Conservation (phyloP, 2,113 vertebrate genomes). For the Silurus glanis region DNA sequence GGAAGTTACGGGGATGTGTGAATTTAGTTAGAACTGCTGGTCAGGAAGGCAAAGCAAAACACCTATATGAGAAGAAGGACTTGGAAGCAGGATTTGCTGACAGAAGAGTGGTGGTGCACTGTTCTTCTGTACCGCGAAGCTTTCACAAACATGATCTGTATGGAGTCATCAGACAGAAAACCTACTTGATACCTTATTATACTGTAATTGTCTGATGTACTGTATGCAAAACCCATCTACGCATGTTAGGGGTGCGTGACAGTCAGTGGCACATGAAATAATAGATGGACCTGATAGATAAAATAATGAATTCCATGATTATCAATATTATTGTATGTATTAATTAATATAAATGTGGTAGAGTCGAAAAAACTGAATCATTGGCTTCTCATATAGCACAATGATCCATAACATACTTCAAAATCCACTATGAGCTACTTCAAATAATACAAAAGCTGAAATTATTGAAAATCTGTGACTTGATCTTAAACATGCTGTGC, state of each 20-base stretch:
- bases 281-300: neutral
- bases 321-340: too few species aligned
- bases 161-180: neutral
- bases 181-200: neutral
- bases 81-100: neutral
- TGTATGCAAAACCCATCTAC: neutral
- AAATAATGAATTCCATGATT: too few species aligned
- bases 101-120: neutral
- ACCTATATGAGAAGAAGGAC: neutral
- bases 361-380: neutral
- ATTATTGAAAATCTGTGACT: neutral
- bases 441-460: neutral
- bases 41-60: neutral
- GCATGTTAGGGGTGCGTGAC: neutral
- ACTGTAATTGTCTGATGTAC: neutral
- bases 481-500: neutral
- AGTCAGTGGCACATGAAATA: neutral
- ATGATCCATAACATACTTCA: neutral
- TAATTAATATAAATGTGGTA: neutral
- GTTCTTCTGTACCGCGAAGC: neutral
- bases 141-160: neutral
- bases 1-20: neutral
- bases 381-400: neutral
- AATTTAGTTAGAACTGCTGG: neutral
- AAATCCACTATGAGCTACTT: neutral